Evolutionary conservation across 2,797 vertebrate species (phyloP).

Genomic region (Sebastes matsubarae): DNA sequence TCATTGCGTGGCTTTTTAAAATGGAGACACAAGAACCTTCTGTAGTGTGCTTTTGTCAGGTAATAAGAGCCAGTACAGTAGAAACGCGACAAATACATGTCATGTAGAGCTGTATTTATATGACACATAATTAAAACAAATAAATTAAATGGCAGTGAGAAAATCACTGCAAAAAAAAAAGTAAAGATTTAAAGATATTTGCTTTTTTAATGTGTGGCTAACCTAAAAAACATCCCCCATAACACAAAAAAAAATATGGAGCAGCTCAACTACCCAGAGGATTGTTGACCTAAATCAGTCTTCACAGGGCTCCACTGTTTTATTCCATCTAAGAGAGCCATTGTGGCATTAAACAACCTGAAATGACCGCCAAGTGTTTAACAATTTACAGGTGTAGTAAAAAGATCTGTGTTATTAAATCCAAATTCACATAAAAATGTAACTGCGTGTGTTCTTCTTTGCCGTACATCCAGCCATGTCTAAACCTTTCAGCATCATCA

Average conservation of each 20-base stretch:
- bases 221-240: not conserved
- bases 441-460: not conserved
- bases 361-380: not conserved
- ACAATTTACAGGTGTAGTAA: not conserved
- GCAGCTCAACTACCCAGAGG: not conserved
- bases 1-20: slow-evolving; percentile 34
- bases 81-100: not conserved
- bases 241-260: not conserved
- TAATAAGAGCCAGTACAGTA: not conserved
- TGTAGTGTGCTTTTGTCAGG: slow-evolving; percentile 4
- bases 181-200: not conserved
- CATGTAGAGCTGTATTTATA: not conserved
- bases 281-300: slow-evolving; percentile 16
- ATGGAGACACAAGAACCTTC: slow-evolving; percentile 28
- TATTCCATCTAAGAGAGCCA: not conserved
- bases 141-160: not conserved
- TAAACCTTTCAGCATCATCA: not conserved
- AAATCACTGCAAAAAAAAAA: not conserved
- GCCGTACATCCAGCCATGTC: not conserved
- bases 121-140: not conserved
- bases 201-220: not conserved
- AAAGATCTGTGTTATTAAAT: not conserved
- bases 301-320: not conserved
- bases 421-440: not conserved
- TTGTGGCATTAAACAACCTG: not conserved